Conservation (phyloP, 2,797 vertebrate genomes). For the Aldrovandia affinis region DNA sequence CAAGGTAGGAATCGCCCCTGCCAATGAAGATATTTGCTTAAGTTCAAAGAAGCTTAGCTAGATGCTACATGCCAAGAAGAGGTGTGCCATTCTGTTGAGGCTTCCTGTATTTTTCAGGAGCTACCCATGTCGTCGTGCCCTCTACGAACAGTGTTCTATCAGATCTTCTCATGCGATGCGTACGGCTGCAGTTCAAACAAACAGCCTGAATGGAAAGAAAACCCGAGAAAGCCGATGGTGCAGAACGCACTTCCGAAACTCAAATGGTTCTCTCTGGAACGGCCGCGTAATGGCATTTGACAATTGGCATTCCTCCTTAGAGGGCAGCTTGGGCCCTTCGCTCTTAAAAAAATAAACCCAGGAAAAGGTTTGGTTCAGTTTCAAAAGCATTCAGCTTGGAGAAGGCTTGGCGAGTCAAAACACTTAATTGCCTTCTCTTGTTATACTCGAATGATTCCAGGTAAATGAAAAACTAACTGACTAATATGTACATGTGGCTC, state of each 20-base stretch:
- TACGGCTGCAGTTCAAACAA: not conserved
- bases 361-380: not conserved
- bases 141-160: not conserved
- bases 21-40: not conserved
- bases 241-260: not conserved
- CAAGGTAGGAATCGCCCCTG: not conserved
- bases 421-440: no score
- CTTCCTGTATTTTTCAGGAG: not conserved
- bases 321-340: not conserved
- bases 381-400: not conserved
- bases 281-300: not conserved
- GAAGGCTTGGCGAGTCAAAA: not conserved
- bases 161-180: not conserved
- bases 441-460: no score
- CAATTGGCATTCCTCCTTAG: not conserved
- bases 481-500: no score
- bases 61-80: not conserved
- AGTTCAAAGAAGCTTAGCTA: not conserved
- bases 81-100: not conserved
- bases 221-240: not conserved
- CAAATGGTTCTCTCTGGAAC: not conserved
- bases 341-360: not conserved
- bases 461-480: no score
- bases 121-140: not conserved
- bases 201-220: not conserved